A percentile compares a stretch with the other conserved stretches of the same genome.
These are phyloP conservation scores for Sebastes kiyomatsui DNA, from an alignment of 2,797 vertebrate species.

Conservation along the genomic window DNA sequence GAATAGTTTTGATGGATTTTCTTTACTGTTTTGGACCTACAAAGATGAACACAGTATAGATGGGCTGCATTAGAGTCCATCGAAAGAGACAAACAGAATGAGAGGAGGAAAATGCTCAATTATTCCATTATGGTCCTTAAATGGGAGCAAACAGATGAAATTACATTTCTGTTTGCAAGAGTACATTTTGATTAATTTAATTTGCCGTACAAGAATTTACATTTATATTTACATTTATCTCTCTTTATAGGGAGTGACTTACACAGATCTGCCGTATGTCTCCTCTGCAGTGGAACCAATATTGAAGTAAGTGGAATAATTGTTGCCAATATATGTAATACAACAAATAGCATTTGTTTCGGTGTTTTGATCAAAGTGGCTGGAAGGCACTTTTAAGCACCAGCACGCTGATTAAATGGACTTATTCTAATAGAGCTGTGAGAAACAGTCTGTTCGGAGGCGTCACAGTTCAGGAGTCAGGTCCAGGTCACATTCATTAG, in stretches of 20 bases:
- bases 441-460: neutral
- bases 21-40: constrained; percentile 1
- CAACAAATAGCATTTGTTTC: neutral
- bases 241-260: neutral
- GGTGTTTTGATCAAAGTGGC: neutral
- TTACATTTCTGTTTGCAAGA: neutral
- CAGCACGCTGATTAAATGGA: neutral
- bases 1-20: constrained; percentile 7
- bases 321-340: neutral
- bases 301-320: neutral
- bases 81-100: constrained; percentile 11
- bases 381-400: neutral
- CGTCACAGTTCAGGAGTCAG: constrained; percentile 4
- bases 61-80: constrained; percentile 1
- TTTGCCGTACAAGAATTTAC: constrained; percentile 19
- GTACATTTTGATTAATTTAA: constrained; percentile 11
- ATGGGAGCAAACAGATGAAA: neutral
- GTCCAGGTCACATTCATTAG: constrained; percentile 38
- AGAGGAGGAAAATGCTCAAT: constrained; percentile 7
- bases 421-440: neutral
- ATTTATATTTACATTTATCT: constrained; percentile 13
- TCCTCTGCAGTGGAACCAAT: neutral
- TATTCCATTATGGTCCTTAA: constrained; percentile 3
- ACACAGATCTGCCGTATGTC: neutral
- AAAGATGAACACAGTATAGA: neutral